Percentiles rank a stretch among this genome's conserved stretches.
phyloP scores from a whole-genome alignment of 2,888 invertebrate species.

The Dioctria linearis region DNA sequence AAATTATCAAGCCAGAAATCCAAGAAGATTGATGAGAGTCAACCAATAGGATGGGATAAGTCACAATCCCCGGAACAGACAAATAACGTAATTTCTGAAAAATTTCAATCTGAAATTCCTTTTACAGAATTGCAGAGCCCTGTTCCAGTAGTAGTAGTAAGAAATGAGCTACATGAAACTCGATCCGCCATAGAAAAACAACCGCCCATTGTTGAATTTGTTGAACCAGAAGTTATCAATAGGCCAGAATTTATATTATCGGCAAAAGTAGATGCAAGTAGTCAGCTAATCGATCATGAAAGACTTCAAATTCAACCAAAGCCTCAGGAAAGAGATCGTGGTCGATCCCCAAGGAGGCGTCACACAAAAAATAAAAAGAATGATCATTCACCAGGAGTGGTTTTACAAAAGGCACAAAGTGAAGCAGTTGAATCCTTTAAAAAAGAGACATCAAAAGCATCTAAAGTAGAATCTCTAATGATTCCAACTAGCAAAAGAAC shows the following conservation, averaged over 20 bases:
- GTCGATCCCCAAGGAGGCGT: conserved; percentile 66
- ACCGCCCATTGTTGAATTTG: neutral
- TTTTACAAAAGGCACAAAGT: conserved; percentile 60
- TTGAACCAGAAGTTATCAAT: neutral
- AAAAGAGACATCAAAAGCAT: neutral
- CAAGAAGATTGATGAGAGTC: neutral
- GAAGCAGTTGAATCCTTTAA: conserved; percentile 7
- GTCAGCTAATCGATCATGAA: neutral
- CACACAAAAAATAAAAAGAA: conserved; percentile 14
- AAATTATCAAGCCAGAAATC: conserved; percentile 32
- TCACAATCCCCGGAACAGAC: neutral
- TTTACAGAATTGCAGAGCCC: conserved; percentile 47
- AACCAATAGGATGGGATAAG: neutral
- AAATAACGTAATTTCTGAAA: conserved; percentile 43
- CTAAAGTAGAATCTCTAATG: conserved; percentile 2
- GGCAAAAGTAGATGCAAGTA: neutral
- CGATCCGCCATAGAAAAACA: neutral
- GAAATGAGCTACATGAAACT: neutral
- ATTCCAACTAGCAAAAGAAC: conserved; percentile 65
- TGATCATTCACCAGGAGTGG: conserved; percentile 59
- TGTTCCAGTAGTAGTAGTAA: neutral
- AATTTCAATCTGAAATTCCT: conserved; percentile 45
- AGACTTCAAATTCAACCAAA: neutral
- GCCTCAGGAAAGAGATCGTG: conserved; percentile 60
- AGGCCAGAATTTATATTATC: neutral